A percentile compares a stretch with the other conserved stretches of the same genome.
Evolutionary conservation across 2,113 vertebrate genomes (phyloP).

Genomic region (Condylura cristata): DNA sequence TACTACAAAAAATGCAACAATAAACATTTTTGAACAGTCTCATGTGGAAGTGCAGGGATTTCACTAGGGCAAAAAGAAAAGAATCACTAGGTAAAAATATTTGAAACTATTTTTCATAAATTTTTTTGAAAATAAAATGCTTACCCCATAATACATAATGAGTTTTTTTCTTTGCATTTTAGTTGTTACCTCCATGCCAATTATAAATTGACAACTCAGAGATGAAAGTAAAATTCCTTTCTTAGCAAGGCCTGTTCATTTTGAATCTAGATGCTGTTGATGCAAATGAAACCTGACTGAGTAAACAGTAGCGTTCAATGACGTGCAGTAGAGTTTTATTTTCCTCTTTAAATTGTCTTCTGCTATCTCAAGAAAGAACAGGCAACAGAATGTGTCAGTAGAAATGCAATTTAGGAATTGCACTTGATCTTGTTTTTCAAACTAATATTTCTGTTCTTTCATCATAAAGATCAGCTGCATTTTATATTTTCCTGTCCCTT

Average conservation of each 20-base stretch:
- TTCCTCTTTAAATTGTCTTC: not conserved
- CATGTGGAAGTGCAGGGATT: not conserved
- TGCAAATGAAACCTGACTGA: not conserved
- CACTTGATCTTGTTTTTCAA: constrained; percentile 59
- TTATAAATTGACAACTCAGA: constrained; percentile 16
- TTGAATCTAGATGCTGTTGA: not conserved
- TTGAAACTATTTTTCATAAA: not conserved
- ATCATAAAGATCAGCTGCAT: constrained; percentile 73
- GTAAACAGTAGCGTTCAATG: constrained; percentile 38
- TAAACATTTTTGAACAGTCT: not conserved
- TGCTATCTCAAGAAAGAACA: constrained; percentile 54
- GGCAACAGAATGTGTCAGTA: constrained; percentile 50
- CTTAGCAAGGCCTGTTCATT: constrained; percentile 3
- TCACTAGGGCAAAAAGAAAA: constrained; percentile 1
- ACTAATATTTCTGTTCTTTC: constrained; percentile 68
- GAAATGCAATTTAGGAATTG: constrained; percentile 65
- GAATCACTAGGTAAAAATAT: constrained; percentile 21
- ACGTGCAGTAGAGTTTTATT: not conserved
- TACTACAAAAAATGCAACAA: not conserved
- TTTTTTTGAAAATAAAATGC: not conserved
- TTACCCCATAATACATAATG: not conserved
- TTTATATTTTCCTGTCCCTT: constrained; percentile 65
- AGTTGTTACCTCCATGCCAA: not conserved
- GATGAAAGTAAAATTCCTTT: constrained; percentile 2
- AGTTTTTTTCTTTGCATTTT: constrained; percentile 20